A percentile compares a stretch with the other conserved stretches of the same genome.
These are phyloP conservation scores for Lepidurus packardi DNA, from an alignment of 1,140 invertebrate species.

Conservation along the genomic window DNA sequence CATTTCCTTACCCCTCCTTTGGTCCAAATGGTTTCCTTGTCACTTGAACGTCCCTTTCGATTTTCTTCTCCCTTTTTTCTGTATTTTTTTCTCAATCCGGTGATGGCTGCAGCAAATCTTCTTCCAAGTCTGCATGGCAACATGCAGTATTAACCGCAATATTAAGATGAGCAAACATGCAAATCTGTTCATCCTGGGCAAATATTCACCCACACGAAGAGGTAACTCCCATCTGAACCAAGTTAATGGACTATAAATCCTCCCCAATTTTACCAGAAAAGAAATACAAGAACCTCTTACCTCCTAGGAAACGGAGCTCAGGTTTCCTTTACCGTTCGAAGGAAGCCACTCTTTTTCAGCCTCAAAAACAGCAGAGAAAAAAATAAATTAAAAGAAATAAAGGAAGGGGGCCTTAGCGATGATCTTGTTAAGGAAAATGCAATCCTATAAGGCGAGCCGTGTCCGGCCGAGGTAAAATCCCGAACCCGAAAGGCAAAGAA, in stretches of 20 bases:
- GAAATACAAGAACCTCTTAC: not conserved
- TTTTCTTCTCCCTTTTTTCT: no score
- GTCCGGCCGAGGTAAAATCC: not conserved
- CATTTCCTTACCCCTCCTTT: no score
- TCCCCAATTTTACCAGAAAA: not conserved
- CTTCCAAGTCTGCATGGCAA: no score
- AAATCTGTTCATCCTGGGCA: no score
- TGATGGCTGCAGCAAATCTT: no score
- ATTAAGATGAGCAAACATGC: no score
- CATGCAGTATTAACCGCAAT: no score
- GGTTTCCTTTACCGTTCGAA: not conserved
- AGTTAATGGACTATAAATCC: not conserved
- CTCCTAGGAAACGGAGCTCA: not conserved
- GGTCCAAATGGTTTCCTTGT: no score
- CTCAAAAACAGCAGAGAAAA: not conserved
- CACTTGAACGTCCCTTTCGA: no score
- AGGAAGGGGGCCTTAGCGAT: not conserved
- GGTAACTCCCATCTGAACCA: no score
- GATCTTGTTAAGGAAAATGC: constrained; percentile 15
- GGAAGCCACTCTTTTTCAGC: not conserved
- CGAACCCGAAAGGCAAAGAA: not conserved
- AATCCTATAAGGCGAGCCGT: constrained; percentile 3
- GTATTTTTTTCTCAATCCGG: no score
- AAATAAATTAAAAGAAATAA: not conserved
- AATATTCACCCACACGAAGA: no score